Evolutionary conservation across 2,113 vertebrate genomes (phyloP).

Genomic region (Riparia riparia): DNA sequence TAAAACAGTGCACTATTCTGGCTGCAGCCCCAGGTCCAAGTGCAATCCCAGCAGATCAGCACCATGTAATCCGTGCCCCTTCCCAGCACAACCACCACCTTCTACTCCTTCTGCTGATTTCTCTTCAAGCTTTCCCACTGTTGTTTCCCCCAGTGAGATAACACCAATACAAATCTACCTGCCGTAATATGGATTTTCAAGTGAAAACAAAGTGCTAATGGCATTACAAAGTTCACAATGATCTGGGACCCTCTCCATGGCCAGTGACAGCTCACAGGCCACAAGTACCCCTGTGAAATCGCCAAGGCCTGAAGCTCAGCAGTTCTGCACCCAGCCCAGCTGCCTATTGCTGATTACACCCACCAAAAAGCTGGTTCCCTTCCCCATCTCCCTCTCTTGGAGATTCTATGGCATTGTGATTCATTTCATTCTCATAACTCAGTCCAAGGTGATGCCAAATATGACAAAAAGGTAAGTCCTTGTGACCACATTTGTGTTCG

Average conservation of each 20-base stretch:
- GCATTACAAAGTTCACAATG: background rate
- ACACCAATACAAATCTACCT: background rate
- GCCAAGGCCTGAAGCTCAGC: accelerated
- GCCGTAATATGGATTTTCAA: background rate
- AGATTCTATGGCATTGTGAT: accelerated
- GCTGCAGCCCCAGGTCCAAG: background rate
- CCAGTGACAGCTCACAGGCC: accelerated
- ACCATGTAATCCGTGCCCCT: background rate
- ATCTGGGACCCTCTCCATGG: background rate
- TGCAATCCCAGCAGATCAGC: background rate
- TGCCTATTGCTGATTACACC: background rate
- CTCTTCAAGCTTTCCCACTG: background rate
- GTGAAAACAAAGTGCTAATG: accelerated
- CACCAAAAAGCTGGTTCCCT: background rate
- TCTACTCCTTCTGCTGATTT: background rate
- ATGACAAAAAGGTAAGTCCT: background rate
- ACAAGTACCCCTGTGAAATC: accelerated
- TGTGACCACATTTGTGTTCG: background rate
- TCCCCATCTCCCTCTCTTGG: background rate
- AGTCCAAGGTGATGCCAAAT: background rate
- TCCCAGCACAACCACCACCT: background rate
- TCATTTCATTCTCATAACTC: background rate
- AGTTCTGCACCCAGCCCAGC: background rate
- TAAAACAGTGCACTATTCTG: background rate
- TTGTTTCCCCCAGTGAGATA: background rate